These are phyloP conservation scores for Pseudopodoces humilis DNA, from an alignment of 2,113 vertebrate genomes.

Conservation along the genomic window DNA sequence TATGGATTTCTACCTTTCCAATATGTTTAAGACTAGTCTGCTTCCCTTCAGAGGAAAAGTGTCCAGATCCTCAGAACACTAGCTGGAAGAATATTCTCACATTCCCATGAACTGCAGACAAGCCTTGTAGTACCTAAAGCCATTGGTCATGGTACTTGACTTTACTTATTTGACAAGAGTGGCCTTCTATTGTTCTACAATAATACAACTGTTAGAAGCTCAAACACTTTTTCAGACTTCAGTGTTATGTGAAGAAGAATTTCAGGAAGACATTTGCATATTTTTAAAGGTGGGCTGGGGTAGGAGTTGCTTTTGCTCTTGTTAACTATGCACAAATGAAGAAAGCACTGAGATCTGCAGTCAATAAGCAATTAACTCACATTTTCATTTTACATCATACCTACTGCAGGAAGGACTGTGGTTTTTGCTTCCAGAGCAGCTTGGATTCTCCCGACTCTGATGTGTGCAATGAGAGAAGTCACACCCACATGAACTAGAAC, in stretches of 20 bases:
- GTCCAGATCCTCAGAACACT: background rate
- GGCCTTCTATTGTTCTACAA: background rate
- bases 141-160: background rate
- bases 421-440: constrained; percentile 84
- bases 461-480: constrained; percentile 83
- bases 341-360: background rate
- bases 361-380: background rate
- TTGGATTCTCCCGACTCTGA: constrained; percentile 83
- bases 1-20: background rate
- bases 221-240: background rate
- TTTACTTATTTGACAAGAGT: background rate
- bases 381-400: constrained; percentile 46
- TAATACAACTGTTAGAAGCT: background rate
- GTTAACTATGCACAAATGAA: background rate
- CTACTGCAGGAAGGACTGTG: constrained; percentile 77
- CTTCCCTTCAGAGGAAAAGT: background rate
- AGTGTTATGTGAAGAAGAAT: background rate
- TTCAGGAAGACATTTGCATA: background rate
- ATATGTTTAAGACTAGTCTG: background rate
- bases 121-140: background rate
- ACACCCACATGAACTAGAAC: constrained; percentile 79
- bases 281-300: background rate
- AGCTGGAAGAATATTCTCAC: background rate
- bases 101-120: background rate
- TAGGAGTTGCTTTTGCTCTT: background rate